Evolutionary conservation across 2,797 vertebrate species (phyloP), one percentile per base, ranked within the genome.

Genomic region (Jordanella pulchra): DNA sequence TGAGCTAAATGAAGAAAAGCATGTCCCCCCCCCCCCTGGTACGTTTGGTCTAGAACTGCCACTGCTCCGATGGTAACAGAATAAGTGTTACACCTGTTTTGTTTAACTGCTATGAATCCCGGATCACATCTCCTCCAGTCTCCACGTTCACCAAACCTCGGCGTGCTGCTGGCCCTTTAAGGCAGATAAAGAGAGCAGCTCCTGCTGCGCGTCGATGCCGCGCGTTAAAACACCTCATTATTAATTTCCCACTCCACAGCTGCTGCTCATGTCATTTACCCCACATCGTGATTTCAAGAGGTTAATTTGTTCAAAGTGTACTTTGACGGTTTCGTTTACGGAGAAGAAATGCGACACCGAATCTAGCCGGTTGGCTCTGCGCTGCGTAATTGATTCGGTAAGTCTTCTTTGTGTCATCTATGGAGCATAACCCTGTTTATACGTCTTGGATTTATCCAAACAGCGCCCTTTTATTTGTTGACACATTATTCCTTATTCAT

Each of bases 101-200:
- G 35, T 39, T 39, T 39, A 39, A 5, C 35, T 39, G 35, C 35
- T 39, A 7, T 39, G 5, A 39, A 7, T 39, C 35, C n/a, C n/a
- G n/a, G n/a, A n/a, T n/a, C n/a, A n/a, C n/a, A n/a, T n/a, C n/a
- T n/a, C n/a, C n/a, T n/a, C n/a, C n/a, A n/a, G n/a, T n/a, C n/a
- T n/a, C n/a, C n/a, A n/a, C n/a, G n/a, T n/a, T 39, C 5, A 11
- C 35, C 35, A 39, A 10, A 15, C 12, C 7, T 15, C 12, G 66
- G 79, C 27, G 81, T 3, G 72, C 91, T 92, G 90, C 91, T 92
- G 90, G 65, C 90, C 86, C 92, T 93, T 93, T 92, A 93, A 93
- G 91, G 83, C 18, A 51, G 47, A 89, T 77, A 74, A 83, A 73
- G 63, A 76, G 75, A 50, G 69, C 73, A 30, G 83, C 72, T 65